Evolutionary conservation across 2,888 invertebrate species (phyloP).

Genomic region (Heliothis peltigera): DNA sequence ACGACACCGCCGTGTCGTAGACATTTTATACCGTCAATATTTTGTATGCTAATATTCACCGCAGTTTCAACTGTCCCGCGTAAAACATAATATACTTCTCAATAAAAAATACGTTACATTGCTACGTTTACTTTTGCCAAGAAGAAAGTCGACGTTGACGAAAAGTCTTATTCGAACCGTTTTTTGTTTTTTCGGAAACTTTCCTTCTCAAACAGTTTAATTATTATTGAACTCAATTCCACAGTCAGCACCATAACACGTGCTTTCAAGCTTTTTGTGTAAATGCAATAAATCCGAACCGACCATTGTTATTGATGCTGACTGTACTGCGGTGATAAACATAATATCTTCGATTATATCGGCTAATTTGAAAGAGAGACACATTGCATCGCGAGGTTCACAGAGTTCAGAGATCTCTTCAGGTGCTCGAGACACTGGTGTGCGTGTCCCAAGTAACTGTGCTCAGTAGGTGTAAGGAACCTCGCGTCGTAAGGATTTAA

Average conservation of each 20-base stretch:
- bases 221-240: slow-evolving; percentile 14
- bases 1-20: slow-evolving; percentile 22
- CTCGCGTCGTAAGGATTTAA: slow-evolving; percentile 65
- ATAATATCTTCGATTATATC: slow-evolving; percentile 47
- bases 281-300: slow-evolving; percentile 54
- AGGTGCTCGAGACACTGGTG: slow-evolving; percentile 8
- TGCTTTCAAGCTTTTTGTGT: slow-evolving; percentile 40
- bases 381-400: slow-evolving; percentile 43
- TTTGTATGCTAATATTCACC: slow-evolving; percentile 49
- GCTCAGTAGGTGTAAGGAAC: slow-evolving; percentile 42
- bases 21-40: slow-evolving; percentile 34
- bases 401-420: slow-evolving; percentile 20
- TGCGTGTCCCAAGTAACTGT: slow-evolving; percentile 23
- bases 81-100: slow-evolving; percentile 36
- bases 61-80: slow-evolving; percentile 42
- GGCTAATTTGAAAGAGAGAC: slow-evolving; percentile 45
- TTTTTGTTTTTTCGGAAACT: slow-evolving; percentile 24
- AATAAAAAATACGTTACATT: slow-evolving; percentile 20
- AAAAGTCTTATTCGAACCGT: slow-evolving; percentile 23
- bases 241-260: slow-evolving; percentile 53
- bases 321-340: slow-evolving; percentile 61
- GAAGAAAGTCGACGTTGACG: no score
- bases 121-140: slow-evolving; percentile 25
- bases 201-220: slow-evolving; percentile 24
- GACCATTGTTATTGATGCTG: slow-evolving; percentile 43